Percentiles rank a stretch among this genome's conserved stretches.
Evolutionary conservation across 2,113 vertebrate genomes (phyloP).

Genomic region (Smithornis capensis): DNA sequence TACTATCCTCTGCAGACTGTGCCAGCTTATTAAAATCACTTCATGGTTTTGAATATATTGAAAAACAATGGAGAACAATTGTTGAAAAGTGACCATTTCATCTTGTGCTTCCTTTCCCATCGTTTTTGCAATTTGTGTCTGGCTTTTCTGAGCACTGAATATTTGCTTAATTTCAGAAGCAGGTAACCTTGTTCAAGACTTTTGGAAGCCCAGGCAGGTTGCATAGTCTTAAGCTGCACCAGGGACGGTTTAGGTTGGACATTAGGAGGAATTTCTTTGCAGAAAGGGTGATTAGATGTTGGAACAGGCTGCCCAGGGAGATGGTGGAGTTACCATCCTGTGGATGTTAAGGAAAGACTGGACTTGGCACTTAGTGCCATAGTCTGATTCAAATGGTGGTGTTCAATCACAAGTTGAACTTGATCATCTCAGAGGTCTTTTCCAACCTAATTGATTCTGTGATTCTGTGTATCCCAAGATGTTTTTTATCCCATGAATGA

Average conservation of each 20-base stretch:
- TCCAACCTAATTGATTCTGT: not conserved
- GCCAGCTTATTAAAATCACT: not conserved
- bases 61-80: not conserved
- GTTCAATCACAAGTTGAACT: not conserved
- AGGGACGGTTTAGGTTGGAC: not conserved
- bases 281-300: not conserved
- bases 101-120: not conserved
- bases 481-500: not conserved
- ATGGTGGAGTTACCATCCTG: not conserved
- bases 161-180: not conserved
- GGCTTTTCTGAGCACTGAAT: not conserved
- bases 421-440: not conserved
- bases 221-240: not conserved
- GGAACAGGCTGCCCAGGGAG: not conserved
- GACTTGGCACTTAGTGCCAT: not conserved
- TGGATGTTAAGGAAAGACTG: not conserved
- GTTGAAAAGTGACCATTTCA: not conserved
- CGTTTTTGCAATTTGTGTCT: not conserved
- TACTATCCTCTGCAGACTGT: not conserved
- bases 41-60: not conserved
- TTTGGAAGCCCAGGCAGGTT: not conserved
- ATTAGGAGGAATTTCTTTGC: not conserved
- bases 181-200: not conserved
- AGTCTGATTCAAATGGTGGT: not conserved
- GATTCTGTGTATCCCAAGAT: not conserved